These are phyloP conservation scores for Hemithea aestivaria DNA, from an alignment of 2,888 invertebrate genomes.

Conservation along the genomic window DNA sequence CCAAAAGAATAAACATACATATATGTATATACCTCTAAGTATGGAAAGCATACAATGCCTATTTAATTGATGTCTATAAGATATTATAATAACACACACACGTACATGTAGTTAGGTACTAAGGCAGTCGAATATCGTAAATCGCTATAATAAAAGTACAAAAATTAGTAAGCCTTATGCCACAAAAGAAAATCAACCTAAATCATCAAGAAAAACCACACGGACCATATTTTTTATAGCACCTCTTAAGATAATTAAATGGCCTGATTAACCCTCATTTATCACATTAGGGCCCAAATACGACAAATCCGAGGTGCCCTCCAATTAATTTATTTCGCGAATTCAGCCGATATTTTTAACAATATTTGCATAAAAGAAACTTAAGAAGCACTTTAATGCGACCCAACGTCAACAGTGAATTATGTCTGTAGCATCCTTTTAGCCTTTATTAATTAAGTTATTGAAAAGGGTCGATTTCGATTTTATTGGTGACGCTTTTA, in stretches of 20 bases:
- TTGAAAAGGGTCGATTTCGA: slow-evolving; percentile 32
- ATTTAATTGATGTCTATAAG: too few relatives aligned
- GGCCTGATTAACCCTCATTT: slow-evolving; percentile 58
- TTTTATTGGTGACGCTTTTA: slow-evolving; percentile 18
- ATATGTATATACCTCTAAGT: too few relatives aligned
- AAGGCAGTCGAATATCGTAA: too few relatives aligned
- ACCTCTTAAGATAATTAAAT: slow-evolving; percentile 66
- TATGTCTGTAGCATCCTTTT: slow-evolving; percentile 38
- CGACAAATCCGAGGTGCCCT: slow-evolving; percentile 56
- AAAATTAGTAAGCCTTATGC: slow-evolving; percentile 10
- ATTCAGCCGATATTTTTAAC: slow-evolving; percentile 50
- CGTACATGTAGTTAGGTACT: too few relatives aligned
- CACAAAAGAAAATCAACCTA: slow-evolving; percentile 11
- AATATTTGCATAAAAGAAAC: slow-evolving; percentile 70
- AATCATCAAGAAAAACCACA: slow-evolving; percentile 3
- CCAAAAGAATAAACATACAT: too few relatives aligned
- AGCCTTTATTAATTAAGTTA: slow-evolving; percentile 61
- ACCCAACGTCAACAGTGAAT: slow-evolving; percentile 53
- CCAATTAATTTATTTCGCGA: slow-evolving; percentile 60
- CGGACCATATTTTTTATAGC: slow-evolving; percentile 17
- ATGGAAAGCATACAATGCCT: too few relatives aligned
- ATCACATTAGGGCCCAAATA: slow-evolving; percentile 57
- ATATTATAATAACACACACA: too few relatives aligned
- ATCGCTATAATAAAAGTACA: too few relatives aligned
- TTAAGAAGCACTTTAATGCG: slow-evolving; percentile 65